Evolutionary conservation across 1,140 invertebrate species (phyloP).

Genomic region (Agraylea sexmaculata): DNA sequence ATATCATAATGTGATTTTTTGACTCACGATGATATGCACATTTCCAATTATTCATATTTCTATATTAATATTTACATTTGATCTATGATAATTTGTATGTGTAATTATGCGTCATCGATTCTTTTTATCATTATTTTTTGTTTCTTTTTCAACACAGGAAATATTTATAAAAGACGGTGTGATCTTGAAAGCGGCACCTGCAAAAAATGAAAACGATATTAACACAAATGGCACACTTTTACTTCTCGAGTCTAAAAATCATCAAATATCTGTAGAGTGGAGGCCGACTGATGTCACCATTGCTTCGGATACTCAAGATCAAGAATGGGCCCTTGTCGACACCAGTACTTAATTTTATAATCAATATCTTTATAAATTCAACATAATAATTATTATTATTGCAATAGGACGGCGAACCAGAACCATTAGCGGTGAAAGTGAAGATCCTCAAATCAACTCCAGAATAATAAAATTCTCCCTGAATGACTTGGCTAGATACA

Average conservation of each 20-base stretch:
- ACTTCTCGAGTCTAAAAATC: conserved; percentile 40
- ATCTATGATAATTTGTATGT: background rate
- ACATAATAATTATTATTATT: background rate
- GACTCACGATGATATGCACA: no score
- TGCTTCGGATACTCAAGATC: conserved; percentile 59
- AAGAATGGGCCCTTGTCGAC: conserved; percentile 71
- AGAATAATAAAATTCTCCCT: conserved; percentile 52
- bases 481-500: conserved; percentile 54
- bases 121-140: no score
- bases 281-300: conserved; percentile 60
- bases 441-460: conserved; percentile 39
- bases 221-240: conserved; percentile 48
- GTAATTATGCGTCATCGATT: conserved; percentile 1
- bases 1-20: no score
- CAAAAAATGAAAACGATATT: conserved; percentile 41
- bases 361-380: background rate
- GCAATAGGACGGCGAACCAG: conserved; percentile 34
- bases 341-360: conserved; percentile 43
- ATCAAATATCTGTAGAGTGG: conserved; percentile 60
- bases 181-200: conserved; percentile 42
- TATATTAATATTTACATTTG: background rate
- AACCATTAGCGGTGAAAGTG: conserved; percentile 39
- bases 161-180: conserved; percentile 52
- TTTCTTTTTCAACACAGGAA: conserved; percentile 35
- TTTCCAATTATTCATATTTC: background rate